phyloP scores from a whole-genome alignment of 2,888 invertebrate species.

The Dynastes hyllus region DNA sequence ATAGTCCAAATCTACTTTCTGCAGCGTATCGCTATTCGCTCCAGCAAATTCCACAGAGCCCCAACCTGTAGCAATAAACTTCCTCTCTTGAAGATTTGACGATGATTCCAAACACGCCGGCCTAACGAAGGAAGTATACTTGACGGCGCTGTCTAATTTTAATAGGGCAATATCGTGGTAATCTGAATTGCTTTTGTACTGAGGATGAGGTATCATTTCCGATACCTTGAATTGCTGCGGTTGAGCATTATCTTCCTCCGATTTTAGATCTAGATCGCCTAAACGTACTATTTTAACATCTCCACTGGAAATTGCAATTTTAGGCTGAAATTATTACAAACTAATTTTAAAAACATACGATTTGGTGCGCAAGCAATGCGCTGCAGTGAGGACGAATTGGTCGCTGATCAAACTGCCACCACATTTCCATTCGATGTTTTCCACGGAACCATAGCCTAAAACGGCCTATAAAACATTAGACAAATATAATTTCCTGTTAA shows the following conservation, averaged over 20 bases:
- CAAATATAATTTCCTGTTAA: neutral
- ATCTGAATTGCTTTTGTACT: conserved; percentile 67
- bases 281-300: conserved; percentile 69
- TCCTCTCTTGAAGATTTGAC: conserved; percentile 53
- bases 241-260: conserved; percentile 59
- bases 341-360: conserved; percentile 51
- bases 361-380: conserved; percentile 72
- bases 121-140: conserved; percentile 67
- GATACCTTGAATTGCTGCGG: conserved; percentile 65
- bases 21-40: conserved; percentile 64
- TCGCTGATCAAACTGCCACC: conserved; percentile 79
- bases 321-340: neutral
- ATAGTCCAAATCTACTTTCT: conserved; percentile 70
- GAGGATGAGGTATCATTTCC: conserved; percentile 68
- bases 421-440: conserved; percentile 72
- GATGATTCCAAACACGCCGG: conserved; percentile 71
- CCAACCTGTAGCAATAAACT: conserved; percentile 71
- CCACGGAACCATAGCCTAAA: conserved; percentile 54
- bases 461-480: conserved; percentile 51
- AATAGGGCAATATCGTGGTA: conserved; percentile 75
- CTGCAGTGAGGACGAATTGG: conserved; percentile 77
- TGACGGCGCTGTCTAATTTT: conserved; percentile 66
- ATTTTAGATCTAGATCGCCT: conserved; percentile 70
- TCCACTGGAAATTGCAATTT: conserved; percentile 60
- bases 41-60: conserved; percentile 65